These are phyloP conservation scores for Melanotus villosus DNA, from an alignment of 2,888 invertebrate genomes.

Conservation along the genomic window DNA sequence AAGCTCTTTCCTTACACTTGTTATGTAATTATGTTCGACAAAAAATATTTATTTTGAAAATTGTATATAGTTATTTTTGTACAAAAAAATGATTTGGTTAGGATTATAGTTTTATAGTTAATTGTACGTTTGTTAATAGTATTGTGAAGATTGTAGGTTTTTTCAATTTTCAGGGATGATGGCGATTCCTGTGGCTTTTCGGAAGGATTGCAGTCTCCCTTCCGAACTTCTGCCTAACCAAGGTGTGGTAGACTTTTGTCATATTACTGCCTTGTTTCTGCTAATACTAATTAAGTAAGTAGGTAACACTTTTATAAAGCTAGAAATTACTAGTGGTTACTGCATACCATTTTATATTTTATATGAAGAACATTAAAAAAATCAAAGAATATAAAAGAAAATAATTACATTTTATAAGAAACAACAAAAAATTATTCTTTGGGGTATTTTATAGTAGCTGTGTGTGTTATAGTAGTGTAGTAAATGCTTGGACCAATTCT, in stretches of 20 bases:
- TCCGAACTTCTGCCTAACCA: slow-evolving; percentile 50
- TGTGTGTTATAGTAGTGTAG: no score
- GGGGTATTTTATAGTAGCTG: not conserved
- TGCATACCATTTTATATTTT: no score
- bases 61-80: not conserved
- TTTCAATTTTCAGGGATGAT: slow-evolving; percentile 58
- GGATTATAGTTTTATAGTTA: slow-evolving; percentile 32
- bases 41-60: not conserved
- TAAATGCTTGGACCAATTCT: no score
- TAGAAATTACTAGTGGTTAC: no score
- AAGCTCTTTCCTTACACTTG: not conserved
- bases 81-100: no score
- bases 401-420: no score
- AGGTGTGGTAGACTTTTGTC: slow-evolving; percentile 59
- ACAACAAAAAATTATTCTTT: no score
- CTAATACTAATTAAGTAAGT: slow-evolving; percentile 9
- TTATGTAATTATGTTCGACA: not conserved
- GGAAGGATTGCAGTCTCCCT: slow-evolving; percentile 56
- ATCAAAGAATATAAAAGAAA: not conserved
- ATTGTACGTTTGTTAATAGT: slow-evolving; percentile 30
- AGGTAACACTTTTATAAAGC: no score
- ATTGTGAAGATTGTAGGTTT: slow-evolving; percentile 47
- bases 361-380: not conserved
- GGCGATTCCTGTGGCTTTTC: slow-evolving; percentile 40
- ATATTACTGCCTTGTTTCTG: slow-evolving; percentile 54